Percentiles rank a stretch among this genome's conserved stretches.
These are phyloP conservation scores for Limnothrissa miodon DNA, from an alignment of 2,113 vertebrate genomes.

Conservation along the genomic window DNA sequence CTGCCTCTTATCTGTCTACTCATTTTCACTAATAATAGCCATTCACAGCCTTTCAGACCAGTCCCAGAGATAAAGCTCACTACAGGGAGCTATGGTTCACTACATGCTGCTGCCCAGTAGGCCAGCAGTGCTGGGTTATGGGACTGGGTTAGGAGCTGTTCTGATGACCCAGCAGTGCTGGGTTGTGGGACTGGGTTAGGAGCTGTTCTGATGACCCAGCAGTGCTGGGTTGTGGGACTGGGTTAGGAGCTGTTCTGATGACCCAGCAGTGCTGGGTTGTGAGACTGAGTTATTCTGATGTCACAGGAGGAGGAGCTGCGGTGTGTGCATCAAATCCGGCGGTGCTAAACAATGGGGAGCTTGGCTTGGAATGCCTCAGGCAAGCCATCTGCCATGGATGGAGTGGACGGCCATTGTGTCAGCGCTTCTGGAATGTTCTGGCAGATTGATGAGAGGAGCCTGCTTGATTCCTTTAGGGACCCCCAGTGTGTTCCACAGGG, in stretches of 20 bases:
- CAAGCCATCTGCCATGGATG: slow-evolving; percentile 71
- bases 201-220: too few species aligned
- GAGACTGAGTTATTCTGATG: slow-evolving; percentile 32
- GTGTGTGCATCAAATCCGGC: slow-evolving; percentile 51
- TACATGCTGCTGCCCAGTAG: background rate
- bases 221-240: too few species aligned
- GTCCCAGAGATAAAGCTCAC: background rate
- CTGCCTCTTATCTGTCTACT: background rate
- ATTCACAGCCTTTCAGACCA: background rate
- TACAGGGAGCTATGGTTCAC: background rate
- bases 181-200: too few species aligned
- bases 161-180: too few species aligned
- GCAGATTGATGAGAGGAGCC: slow-evolving; percentile 68
- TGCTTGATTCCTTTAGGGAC: slow-evolving; percentile 66
- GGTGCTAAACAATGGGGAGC: slow-evolving; percentile 62
- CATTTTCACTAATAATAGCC: background rate
- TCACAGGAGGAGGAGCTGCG: slow-evolving; percentile 50
- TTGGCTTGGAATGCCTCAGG: slow-evolving; percentile 68
- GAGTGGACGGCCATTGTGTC: slow-evolving; percentile 71
- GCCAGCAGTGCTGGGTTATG: background rate
- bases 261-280: too few species aligned
- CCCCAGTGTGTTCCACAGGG: slow-evolving; percentile 42
- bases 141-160: too few species aligned
- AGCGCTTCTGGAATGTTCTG: slow-evolving; percentile 70
- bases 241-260: too few species aligned